phyloP scores from a whole-genome alignment of 2,797 vertebrate species.

The Avahi laniger region DNA sequence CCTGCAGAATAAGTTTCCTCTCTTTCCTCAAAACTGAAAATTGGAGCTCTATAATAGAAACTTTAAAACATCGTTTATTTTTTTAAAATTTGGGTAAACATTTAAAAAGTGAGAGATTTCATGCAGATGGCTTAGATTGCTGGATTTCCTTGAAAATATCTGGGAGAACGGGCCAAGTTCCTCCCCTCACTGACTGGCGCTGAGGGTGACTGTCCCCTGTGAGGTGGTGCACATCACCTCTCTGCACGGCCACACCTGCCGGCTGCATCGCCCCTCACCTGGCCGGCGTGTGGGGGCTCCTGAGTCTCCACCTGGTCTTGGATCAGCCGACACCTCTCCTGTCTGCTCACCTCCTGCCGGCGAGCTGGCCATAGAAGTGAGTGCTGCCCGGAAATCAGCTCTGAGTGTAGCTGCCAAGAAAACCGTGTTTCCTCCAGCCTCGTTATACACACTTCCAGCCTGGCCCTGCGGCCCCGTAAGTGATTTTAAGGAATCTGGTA shows the following conservation, averaged over 20 bases:
- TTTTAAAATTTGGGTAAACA: background rate
- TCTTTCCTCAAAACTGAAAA: background rate
- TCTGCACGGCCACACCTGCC: rapidly evolving
- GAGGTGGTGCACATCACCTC: rapidly evolving
- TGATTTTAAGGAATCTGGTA: background rate
- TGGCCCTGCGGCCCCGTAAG: background rate
- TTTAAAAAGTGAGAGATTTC: background rate
- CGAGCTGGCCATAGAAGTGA: no score
- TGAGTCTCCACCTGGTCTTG: background rate
- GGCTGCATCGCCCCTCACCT: background rate
- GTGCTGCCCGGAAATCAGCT: background rate
- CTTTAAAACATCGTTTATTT: background rate
- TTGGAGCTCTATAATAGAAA: background rate
- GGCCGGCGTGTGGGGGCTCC: background rate
- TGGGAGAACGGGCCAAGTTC: background rate
- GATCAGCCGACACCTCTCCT: background rate
- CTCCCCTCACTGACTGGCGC: rapidly evolving
- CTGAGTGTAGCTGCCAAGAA: background rate
- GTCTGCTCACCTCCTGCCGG: rapidly evolving
- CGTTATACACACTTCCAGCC: rapidly evolving
- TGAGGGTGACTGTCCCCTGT: rapidly evolving
- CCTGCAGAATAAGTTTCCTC: background rate
- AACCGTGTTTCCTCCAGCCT: no score
- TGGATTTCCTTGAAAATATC: background rate
- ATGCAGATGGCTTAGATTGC: background rate